These are phyloP conservation scores for Andrena hattorfiana DNA, from an alignment of 2,888 invertebrate species.

Conservation along the genomic window DNA sequence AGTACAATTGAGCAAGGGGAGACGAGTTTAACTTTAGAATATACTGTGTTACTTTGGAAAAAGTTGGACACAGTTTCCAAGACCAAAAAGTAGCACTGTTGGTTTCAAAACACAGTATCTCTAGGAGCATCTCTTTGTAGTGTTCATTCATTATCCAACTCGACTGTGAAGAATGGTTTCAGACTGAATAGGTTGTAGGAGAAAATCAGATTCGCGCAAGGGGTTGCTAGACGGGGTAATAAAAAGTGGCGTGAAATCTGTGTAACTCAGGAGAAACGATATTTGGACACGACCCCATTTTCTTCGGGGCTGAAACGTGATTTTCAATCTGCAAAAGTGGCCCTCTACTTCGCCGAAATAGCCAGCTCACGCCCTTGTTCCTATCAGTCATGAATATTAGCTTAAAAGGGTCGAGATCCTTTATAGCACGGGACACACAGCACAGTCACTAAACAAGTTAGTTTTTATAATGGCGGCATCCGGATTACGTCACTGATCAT, in stretches of 20 bases:
- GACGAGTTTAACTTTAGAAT: neutral
- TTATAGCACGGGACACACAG: neutral
- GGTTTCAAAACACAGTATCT: neutral
- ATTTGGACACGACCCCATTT: conserved; percentile 32
- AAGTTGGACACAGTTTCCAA: neutral
- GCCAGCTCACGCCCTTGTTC: conserved; percentile 18
- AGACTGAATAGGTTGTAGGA: neutral
- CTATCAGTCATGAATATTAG: conserved; percentile 41
- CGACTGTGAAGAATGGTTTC: neutral
- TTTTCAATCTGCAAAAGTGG: conserved; percentile 56
- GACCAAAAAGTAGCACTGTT: neutral
- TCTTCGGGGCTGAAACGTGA: conserved; percentile 38
- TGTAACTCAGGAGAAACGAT: conserved; percentile 35
- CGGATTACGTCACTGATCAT: neutral
- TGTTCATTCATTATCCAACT: neutral
- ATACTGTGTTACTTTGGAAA: neutral
- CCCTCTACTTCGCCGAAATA: conserved; percentile 16
- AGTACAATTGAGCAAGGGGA: neutral
- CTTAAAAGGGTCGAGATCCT: conserved; percentile 28
- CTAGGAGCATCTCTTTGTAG: neutral
- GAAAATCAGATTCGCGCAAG: conserved; percentile 5
- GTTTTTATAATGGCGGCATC: neutral
- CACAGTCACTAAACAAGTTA: neutral
- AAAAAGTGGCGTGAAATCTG: conserved; percentile 12
- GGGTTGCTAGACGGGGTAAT: neutral